Evolutionary conservation across 37 sponge, comb jelly and placozoan genomes (phyloP), one percentile per base, ranked within the genome.

Genomic region (Cliona cf. orientalis): DNA sequence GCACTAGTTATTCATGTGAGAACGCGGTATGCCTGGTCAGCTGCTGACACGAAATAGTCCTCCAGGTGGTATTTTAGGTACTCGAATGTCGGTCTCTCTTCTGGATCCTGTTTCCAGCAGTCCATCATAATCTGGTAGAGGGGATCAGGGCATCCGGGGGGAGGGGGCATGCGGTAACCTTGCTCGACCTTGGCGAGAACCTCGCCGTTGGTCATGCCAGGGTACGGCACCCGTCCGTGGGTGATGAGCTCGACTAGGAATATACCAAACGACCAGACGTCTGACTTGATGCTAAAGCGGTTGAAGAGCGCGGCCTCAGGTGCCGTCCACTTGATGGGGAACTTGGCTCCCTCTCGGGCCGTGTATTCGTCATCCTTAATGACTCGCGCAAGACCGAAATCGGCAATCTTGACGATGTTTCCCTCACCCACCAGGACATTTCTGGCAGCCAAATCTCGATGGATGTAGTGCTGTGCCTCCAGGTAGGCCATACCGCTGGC

Each of bases 291-390:
- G 63, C 94, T 92, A 84, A 98, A 98, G 32, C 97, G 63, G 72
- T 89, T 97, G 79, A 91, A 97, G 60, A 95, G 77, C 4, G 95
- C 95, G 33, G 99, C 99, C 58, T 98, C 99, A 23, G 99, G 97
- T 19, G 99, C 99, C 0, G 99, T 98, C 99, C 99, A 98, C 73
- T 98, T 98, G 80, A 98, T 98, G 67, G 99, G 99, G 87, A 98
- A 96, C 84, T 93, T 95, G 14, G 97, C 97, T 64, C 95, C 97
- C 34, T 89, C 86, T 49, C 91, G 85, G 5, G 95, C 95, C 46
- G 86, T 92, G 79, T 97, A 97, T 3, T 79, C 78, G 39, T 98
- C 97, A 49, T 98, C 97, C 3, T 78, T 79, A 58, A 92, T 93
- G 39, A 98, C 91, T 39, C 99, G 86, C 0, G 99, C 99, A 56